phyloP scores from a whole-genome alignment of 2,113 vertebrate genomes.

The Empidonax alnorum region DNA sequence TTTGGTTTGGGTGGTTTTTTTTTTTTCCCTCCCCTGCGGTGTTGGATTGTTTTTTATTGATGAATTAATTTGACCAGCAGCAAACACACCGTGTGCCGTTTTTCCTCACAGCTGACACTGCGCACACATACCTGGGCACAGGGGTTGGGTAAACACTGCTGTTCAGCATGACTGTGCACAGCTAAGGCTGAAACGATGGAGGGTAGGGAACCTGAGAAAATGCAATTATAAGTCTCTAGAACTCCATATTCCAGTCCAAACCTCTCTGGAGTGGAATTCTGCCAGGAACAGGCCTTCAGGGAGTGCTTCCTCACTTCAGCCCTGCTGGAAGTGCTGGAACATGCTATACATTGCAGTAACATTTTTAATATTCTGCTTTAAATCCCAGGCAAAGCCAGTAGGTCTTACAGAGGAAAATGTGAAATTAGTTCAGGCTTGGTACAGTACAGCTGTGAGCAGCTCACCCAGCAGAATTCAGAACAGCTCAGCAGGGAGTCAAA shows the following conservation, averaged over 20 bases:
- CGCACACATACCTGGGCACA: not conserved
- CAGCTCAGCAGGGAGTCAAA: not conserved
- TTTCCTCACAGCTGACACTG: not conserved
- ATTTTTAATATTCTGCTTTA: not conserved
- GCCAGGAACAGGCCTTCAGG: fast-evolving
- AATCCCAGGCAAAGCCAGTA: not conserved
- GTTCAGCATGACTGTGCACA: not conserved
- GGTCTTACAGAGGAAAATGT: not conserved
- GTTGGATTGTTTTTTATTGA: not conserved
- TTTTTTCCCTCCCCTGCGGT: not conserved
- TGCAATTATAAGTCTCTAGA: not conserved
- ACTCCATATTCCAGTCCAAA: not conserved
- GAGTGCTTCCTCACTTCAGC: not conserved
- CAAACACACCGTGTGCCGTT: not conserved
- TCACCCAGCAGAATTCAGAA: fast-evolving
- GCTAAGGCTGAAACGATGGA: not conserved
- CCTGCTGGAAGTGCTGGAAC: not conserved
- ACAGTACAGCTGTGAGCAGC: fast-evolving
- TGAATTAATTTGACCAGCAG: not conserved
- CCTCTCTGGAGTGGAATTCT: not conserved
- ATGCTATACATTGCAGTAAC: not conserved
- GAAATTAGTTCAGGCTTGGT: not conserved
- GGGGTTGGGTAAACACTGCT: not conserved
- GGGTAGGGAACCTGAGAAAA: not conserved
- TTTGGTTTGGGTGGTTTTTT: not conserved